These are phyloP conservation scores for Phaethornis superciliosus DNA, from an alignment of 2,113 vertebrate genomes.

Conservation along the genomic window DNA sequence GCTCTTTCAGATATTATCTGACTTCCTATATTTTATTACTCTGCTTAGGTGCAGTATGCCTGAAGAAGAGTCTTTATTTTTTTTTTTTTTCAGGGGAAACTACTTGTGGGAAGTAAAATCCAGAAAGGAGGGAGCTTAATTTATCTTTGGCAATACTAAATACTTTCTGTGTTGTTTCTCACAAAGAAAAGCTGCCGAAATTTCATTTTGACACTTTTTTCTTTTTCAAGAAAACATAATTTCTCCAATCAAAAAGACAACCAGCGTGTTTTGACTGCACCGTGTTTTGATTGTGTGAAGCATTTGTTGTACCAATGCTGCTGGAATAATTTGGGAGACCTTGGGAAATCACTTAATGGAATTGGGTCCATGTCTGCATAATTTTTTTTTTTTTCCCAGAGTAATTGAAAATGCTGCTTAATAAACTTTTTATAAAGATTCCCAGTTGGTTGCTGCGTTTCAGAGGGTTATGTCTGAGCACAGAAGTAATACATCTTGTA, in stretches of 20 bases:
- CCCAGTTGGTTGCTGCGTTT: conserved; percentile 52
- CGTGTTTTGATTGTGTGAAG: neutral
- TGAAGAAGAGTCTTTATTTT: neutral
- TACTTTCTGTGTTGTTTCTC: neutral
- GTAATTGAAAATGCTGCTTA: conserved; percentile 70
- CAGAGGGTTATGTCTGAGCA: conserved; percentile 39
- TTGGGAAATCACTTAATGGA: conserved; percentile 67
- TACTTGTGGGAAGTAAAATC: neutral
- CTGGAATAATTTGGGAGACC: conserved; percentile 48
- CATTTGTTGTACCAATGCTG: conserved; percentile 31
- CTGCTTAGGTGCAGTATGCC: neutral
- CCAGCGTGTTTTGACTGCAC: conserved; percentile 40
- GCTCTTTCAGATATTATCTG: neutral
- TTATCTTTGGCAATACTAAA: neutral
- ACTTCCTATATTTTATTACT: neutral
- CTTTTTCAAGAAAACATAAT: conserved; percentile 2
- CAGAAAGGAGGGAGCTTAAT: neutral
- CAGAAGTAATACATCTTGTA: conserved; percentile 50
- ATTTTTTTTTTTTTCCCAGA: neutral
- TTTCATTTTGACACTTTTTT: conserved; percentile 15
- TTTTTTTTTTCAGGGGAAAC: neutral
- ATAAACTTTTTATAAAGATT: conserved; percentile 72
- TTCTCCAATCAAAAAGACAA: neutral
- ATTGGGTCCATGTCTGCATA: conserved; percentile 48
- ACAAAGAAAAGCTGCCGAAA: neutral